phyloP scores from a whole-genome alignment of 2,797 vertebrate species.

The Channa striata region DNA sequence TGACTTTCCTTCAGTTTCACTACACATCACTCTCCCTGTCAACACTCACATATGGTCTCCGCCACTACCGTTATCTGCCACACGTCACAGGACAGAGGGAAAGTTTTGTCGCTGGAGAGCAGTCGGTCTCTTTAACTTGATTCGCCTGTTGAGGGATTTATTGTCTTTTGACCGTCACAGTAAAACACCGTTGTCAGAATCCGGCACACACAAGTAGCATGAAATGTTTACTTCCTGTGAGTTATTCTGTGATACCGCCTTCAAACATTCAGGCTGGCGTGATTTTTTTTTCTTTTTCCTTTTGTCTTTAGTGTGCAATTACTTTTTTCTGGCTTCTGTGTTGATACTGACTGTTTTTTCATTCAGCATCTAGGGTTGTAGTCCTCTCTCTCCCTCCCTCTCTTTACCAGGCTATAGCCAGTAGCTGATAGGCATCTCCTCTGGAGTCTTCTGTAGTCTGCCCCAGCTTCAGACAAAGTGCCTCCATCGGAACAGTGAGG shows the following conservation, averaged over 20 bases:
- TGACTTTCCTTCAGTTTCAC: conserved; percentile 51
- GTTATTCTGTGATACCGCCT: not conserved
- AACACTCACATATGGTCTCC: conserved; percentile 55
- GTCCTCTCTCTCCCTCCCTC: conserved; percentile 48
- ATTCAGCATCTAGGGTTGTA: conserved; percentile 58
- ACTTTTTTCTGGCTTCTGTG: conserved; percentile 29
- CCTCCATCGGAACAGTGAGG: conserved; percentile 84
- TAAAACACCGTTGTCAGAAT: conserved; percentile 38
- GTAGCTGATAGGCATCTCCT: conserved; percentile 88
- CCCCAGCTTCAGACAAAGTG: conserved; percentile 87
- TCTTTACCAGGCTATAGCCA: conserved; percentile 77
- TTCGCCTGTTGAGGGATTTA: conserved; percentile 58
- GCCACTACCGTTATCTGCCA: conserved; percentile 52
- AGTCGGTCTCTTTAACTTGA: conserved; percentile 44
- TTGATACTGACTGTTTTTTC: conserved; percentile 41
- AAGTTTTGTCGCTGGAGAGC: conserved; percentile 32
- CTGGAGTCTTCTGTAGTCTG: conserved; percentile 89
- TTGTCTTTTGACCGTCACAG: conserved; percentile 22
- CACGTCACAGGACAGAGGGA: conserved; percentile 30
- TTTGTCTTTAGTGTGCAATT: conserved; percentile 10
- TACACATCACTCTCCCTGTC: conserved; percentile 74
- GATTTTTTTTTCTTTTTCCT: not conserved
- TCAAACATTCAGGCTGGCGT: conserved; percentile 19
- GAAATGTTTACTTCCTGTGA: conserved; percentile 33
- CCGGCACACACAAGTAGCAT: conserved; percentile 5